Conservation (phyloP, 2,113 vertebrate species). For the Numida meleagris region DNA sequence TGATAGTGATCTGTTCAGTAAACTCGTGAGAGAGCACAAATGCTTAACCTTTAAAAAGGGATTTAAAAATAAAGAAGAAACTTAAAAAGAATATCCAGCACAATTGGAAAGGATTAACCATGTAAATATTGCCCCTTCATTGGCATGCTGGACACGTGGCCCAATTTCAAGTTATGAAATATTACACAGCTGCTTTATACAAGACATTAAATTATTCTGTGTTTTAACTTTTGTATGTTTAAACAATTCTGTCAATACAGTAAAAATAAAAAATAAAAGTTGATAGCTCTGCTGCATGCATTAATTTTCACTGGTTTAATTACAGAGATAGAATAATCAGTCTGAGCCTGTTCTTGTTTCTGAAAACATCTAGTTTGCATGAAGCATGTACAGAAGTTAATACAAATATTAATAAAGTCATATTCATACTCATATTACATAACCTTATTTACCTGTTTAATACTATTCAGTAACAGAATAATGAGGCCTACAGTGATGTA, state of each 20-base stretch:
- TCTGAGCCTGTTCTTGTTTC: neutral
- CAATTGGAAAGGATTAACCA: neutral
- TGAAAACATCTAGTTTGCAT: constrained; percentile 4
- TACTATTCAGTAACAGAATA: neutral
- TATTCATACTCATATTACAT: neutral
- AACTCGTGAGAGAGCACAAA: neutral
- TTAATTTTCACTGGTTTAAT: neutral
- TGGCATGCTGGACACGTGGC: neutral
- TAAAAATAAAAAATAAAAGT: neutral
- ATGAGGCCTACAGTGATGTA: neutral
- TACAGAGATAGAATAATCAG: neutral
- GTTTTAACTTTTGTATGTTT: neutral
- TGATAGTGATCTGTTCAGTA: neutral
- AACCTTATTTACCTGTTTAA: constrained; percentile 8
- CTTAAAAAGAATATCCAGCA: neutral
- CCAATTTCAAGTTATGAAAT: constrained; percentile 19
- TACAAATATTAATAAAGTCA: constrained; percentile 1
- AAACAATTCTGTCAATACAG: neutral
- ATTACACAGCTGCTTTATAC: constrained; percentile 31
- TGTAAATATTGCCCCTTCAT: neutral
- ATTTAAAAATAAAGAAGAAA: neutral
- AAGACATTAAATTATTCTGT: neutral
- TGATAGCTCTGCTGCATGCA: neutral
- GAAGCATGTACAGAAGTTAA: constrained; percentile 8
- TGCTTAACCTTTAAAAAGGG: neutral